phyloP scores from a whole-genome alignment of 2,113 vertebrate species.

The Rhizomys pruinosus region DNA sequence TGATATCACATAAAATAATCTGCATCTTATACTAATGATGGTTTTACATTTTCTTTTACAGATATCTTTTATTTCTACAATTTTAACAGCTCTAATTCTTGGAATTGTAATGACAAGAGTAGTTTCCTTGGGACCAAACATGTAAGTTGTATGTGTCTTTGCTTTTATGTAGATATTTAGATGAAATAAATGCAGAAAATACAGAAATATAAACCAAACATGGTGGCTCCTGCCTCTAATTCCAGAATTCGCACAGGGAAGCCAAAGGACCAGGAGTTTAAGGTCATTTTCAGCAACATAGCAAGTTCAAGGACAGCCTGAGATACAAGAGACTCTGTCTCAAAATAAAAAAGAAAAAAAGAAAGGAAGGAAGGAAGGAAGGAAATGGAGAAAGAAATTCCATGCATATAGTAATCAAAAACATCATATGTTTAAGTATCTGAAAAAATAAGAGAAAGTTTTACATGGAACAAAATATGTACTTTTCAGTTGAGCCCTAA shows the following conservation, averaged over 20 bases:
- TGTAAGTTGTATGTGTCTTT: slow-evolving; percentile 88
- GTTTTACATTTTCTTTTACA: slow-evolving; percentile 81
- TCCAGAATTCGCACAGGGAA: background rate
- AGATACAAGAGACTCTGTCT: background rate
- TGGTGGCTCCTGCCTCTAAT: background rate
- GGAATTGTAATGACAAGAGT: slow-evolving; percentile 89
- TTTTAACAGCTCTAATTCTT: slow-evolving; percentile 92
- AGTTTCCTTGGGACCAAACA: slow-evolving; percentile 89
- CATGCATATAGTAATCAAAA: background rate
- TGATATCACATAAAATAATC: slow-evolving; percentile 22
- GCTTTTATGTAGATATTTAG: background rate
- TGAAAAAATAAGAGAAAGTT: background rate
- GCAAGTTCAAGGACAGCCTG: background rate
- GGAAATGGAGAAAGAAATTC: background rate
- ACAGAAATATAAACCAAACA: background rate
- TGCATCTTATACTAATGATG: background rate
- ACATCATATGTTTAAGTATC: background rate
- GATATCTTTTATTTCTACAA: slow-evolving; percentile 93
- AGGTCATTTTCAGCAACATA: background rate
- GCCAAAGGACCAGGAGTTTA: background rate
- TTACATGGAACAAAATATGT: background rate
- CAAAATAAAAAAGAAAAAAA: background rate
- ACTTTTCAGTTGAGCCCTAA: background rate
- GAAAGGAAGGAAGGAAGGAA: background rate
- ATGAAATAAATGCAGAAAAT: background rate